Evolutionary conservation across 2,113 vertebrate genomes (phyloP), one percentile per base, ranked within the genome.

Genomic region (Passer montanus): DNA sequence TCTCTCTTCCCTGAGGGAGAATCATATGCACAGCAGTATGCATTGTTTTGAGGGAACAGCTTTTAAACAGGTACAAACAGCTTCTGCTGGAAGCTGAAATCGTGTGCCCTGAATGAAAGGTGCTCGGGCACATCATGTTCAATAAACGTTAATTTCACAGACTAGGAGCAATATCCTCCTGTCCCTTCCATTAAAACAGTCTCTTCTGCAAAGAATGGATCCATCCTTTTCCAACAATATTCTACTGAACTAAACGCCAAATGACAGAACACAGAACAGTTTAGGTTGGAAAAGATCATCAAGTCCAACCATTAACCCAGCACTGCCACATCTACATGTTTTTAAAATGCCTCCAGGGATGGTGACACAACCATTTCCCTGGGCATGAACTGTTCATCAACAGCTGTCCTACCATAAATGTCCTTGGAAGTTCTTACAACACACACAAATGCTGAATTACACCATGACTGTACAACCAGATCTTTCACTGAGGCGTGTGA

Each of bases 11-110:
- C 93, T 35, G 28, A 81, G 83, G 80, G 53, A 92, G 41, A 64
- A 73, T 37, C 77, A 35, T 13, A 41, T 43, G 73, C 76, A 88
- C 52, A 11, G 4, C 66, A 49, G 30, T 24, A n/a, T 7, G 30
- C 93, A 63, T n/a, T 75, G 80, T 87, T 94, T 73, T 64, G 52
- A 68, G 46, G 31, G 18, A 67, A 44, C 16, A 53, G 53, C 24
- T 60, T 88, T 89, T 81, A 68, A 92, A 87, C 43, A 78, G 60
- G 82, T 67, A 90, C 72, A 94, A 81, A 77, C 35, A 87, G 43
- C 52, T 74, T 47, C 44, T 49, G 37, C n/a, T 33, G 67, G 37
- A 75, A 78, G 37, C 52, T 60, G 56, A 72, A 88, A 84, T 72
- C 4, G 0, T 3, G 17, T 37, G 47, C 8, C 49, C 41, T 33